Evolutionary conservation across 2,113 vertebrate species (phyloP), one percentile per base, ranked within the genome.

Genomic region (Syrmaticus mikado): DNA sequence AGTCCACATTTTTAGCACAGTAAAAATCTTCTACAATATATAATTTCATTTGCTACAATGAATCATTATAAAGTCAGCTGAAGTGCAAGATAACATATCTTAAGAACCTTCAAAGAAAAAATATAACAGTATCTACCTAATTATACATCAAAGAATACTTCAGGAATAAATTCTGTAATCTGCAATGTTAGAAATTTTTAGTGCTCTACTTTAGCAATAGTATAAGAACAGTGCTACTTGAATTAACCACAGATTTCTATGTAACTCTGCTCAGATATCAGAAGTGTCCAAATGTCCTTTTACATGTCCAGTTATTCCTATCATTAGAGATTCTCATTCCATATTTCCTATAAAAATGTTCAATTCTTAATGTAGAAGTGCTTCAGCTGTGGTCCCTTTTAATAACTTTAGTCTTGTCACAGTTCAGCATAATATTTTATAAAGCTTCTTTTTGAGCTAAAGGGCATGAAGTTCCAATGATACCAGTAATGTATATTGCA

Each of bases 121-220:
- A 90, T 85, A 81, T 78, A 94, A 88, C 28, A 11, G 41, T 94
- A 85, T 83, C 94, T 92, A 96, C 94, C 96, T 97, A 97, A 97
- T 98, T 97, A 97, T 93, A 97, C 93, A 97, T 97, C 97, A 97
- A 96, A 95, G 85, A 88, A 61, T 80, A 88, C 72, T 95, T 95
- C 80, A 91, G 89, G 86, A 97, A 94, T 96, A 92, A 91, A 89
- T 93, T 95, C 90, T 91, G 87, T 93, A 93, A 87, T 94, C 90
- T 95, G 77, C 77, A 87, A 60, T 77, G 74, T 92, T 94, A 82
- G 74, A 89, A 43, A 60, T 84, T 94, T 94, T 90, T 76, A 91
- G 90, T 53, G 77, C 78, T 93, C 82, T 93, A 87, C 79, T 91
- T 95, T 50, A 78, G 25, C 85, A 90, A 89, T 94, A 92, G 79